Evolutionary conservation across 2,888 invertebrate genomes (phyloP).

Genomic region (Tillus elongatus): DNA sequence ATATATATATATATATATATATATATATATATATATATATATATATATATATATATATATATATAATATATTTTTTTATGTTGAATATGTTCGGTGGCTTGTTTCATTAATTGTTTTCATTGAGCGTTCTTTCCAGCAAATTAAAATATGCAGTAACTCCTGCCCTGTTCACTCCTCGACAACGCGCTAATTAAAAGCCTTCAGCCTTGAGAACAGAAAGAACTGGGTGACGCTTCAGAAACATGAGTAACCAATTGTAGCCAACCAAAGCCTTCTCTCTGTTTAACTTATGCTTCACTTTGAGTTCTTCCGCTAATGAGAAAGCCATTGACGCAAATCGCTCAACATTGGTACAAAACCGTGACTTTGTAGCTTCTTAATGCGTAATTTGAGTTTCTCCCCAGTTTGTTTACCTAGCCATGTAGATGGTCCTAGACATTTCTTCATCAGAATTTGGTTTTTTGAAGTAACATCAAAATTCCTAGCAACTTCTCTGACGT

Average conservation of each 20-base stretch:
- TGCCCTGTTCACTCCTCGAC: too few relatives aligned
- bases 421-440: constrained; percentile 1
- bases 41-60: too few relatives aligned
- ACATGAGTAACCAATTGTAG: constrained; percentile 3
- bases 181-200: too few relatives aligned
- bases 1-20: too few relatives aligned
- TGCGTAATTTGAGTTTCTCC: constrained; percentile 4
- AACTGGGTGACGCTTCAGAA: constrained; percentile 4
- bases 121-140: too few relatives aligned
- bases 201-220: constrained; percentile 1
- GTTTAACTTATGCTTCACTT: constrained; percentile 4
- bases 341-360: constrained; percentile 1
- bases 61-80: too few relatives aligned
- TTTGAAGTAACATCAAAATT: constrained; percentile 3
- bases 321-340: constrained; percentile 2
- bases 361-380: constrained; percentile 4
- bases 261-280: constrained; percentile 3
- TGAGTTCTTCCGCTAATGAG: constrained; percentile 2
- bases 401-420: constrained; percentile 4
- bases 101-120: too few relatives aligned
- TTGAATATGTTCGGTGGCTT: too few relatives aligned
- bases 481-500: constrained; percentile 3
- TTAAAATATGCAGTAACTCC: too few relatives aligned
- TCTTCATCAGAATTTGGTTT: constrained; percentile 3
- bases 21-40: too few relatives aligned